Conservation (phyloP, 2,888 invertebrate genomes). For the Hydropsyche betteni region DNA sequence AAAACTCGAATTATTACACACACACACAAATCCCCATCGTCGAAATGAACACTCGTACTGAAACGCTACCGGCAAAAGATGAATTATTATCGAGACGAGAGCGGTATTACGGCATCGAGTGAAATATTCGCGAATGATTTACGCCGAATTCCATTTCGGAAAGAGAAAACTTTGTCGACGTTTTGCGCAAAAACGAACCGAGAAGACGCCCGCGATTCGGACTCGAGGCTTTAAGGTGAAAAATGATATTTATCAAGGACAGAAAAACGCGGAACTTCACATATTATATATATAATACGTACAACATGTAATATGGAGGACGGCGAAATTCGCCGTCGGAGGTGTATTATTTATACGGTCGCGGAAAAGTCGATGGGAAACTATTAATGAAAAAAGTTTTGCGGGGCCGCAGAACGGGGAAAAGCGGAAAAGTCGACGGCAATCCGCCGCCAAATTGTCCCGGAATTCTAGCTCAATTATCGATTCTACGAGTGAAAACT, state of each 20-base stretch:
- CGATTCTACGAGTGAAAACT: slow-evolving; percentile 29
- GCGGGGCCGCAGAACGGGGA: slow-evolving; percentile 18
- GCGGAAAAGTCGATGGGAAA: slow-evolving; percentile 42
- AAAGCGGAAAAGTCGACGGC: slow-evolving; percentile 36
- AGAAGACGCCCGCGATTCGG: slow-evolving; percentile 6
- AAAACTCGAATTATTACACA: neutral
- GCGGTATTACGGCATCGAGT: slow-evolving; percentile 17
- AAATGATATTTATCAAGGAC: slow-evolving; percentile 25
- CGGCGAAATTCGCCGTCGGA: slow-evolving; percentile 29
- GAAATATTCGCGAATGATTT: slow-evolving; percentile 26
- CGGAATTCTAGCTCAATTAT: slow-evolving; percentile 36
- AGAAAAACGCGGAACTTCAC: neutral
- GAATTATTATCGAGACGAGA: slow-evolving; percentile 29
- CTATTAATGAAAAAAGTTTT: slow-evolving; percentile 49
- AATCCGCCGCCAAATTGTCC: slow-evolving; percentile 36
- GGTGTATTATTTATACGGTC: slow-evolving; percentile 22
- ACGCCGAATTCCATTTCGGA: slow-evolving; percentile 24
- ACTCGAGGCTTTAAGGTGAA: slow-evolving; percentile 27
- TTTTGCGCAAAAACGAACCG: neutral
- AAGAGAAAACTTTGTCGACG: slow-evolving; percentile 21
- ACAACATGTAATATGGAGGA: no score
- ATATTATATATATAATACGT: neutral
- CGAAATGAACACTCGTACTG: no score
- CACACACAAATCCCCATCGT: neutral
- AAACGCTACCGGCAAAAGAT: neutral